Conservation (phyloP, 2,113 vertebrate genomes). For the Cottus gobio region DNA sequence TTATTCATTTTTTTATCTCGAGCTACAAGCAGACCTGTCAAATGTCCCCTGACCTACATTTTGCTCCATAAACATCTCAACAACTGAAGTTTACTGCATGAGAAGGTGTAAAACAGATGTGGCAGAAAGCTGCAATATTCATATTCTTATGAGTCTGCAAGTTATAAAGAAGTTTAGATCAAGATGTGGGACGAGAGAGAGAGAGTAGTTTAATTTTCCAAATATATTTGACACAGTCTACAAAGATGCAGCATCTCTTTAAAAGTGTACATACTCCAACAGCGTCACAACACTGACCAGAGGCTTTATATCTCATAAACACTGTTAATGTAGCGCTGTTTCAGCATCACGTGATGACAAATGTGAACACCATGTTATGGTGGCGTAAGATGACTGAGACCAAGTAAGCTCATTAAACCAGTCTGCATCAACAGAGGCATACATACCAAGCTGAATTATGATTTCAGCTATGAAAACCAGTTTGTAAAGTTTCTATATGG, state of each 20-base stretch:
- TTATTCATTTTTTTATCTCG: background rate
- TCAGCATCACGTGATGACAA: constrained; percentile 66
- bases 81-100: background rate
- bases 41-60: background rate
- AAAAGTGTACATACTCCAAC: background rate
- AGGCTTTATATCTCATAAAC: background rate
- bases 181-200: background rate
- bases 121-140: too few relatives aligned
- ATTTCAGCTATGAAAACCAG: background rate
- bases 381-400: background rate
- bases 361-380: constrained; percentile 52
- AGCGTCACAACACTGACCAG: background rate
- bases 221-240: background rate
- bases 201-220: background rate
- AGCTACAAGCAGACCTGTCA: background rate
- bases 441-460: constrained; percentile 7
- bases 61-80: background rate
- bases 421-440: background rate
- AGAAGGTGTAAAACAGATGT: background rate
- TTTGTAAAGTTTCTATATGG: background rate
- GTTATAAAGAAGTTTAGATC: background rate
- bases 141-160: background rate
- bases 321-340: constrained; percentile 49
- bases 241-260: background rate
- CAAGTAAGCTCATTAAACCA: constrained; percentile 24